A percentile compares a stretch with the other conserved stretches of the same genome.
Conservation (phyloP, 2,888 invertebrate species). For the Drosophila vallismaia region DNA sequence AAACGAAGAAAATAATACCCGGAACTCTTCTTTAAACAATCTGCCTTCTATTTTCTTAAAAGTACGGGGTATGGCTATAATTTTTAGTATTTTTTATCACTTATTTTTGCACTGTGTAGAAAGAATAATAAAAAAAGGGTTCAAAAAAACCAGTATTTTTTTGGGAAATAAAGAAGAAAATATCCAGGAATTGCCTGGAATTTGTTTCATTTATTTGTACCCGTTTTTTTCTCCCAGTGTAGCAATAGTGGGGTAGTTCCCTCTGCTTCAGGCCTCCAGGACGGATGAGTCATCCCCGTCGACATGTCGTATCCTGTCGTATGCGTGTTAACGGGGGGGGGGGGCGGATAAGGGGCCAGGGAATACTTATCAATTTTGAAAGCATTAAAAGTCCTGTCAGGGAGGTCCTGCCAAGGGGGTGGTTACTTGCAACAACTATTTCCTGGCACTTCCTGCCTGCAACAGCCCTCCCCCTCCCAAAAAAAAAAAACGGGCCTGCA, state of each 20-base stretch:
- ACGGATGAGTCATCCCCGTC: conserved; percentile 40
- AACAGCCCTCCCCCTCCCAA: background rate
- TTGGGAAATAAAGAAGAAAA: too few species aligned
- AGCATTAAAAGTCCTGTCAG: conserved; percentile 25
- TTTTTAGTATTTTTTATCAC: too few species aligned
- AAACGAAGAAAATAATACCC: too few species aligned
- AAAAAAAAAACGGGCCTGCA: background rate
- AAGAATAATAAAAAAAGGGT: too few species aligned
- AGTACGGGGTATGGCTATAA: too few species aligned
- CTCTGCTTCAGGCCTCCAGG: too few species aligned
- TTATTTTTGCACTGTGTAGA: too few species aligned
- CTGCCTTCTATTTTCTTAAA: too few species aligned
- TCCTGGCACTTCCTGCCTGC: background rate
- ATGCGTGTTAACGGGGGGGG: conserved; percentile 26
- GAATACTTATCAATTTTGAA: conserved; percentile 36
- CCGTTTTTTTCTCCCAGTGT: background rate
- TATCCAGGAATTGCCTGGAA: too few species aligned
- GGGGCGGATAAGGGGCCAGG: background rate
- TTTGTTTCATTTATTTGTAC: background rate
- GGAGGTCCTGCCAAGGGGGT: conserved; percentile 8
- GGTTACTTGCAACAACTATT: background rate
- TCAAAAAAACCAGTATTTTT: too few species aligned
- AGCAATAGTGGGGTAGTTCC: conserved; percentile 13
- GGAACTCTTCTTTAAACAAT: too few species aligned
- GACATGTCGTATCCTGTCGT: conserved; percentile 20